A percentile compares a stretch with the other conserved stretches of the same genome.
Conservation (phyloP, 2,113 vertebrate genomes). For the Rhegmatorhina hoffmannsi region DNA sequence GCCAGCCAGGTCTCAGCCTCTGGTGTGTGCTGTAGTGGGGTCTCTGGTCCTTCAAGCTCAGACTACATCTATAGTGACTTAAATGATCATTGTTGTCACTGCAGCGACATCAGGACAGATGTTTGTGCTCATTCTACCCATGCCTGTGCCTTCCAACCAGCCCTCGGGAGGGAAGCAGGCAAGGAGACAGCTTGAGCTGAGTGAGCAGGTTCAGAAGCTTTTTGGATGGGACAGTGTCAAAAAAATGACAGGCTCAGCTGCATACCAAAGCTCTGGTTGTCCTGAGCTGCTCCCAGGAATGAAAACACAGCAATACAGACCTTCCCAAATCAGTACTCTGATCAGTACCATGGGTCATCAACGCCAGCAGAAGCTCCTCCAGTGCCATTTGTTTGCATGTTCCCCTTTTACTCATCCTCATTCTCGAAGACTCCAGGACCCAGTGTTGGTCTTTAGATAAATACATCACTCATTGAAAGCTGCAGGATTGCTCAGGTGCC, state of each 20-base stretch:
- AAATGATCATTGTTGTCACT: not conserved
- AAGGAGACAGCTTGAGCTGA: not conserved
- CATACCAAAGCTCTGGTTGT: not conserved
- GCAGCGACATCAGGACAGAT: not conserved
- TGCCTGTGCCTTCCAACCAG: not conserved
- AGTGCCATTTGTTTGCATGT: not conserved
- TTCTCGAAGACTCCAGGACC: not conserved
- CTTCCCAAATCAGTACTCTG: not conserved
- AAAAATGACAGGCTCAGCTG: slow-evolving; percentile 21
- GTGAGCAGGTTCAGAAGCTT: not conserved
- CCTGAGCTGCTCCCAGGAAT: not conserved
- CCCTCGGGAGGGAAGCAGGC: not conserved
- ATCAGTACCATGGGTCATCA: not conserved
- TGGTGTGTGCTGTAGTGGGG: not conserved
- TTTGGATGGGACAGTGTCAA: not conserved
- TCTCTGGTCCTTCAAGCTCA: not conserved
- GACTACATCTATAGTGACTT: not conserved
- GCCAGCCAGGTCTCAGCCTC: not conserved
- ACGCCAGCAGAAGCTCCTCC: not conserved
- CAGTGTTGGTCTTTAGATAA: not conserved
- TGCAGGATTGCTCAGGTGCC: not conserved
- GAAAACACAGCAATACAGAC: not conserved
- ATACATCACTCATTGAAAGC: not conserved
- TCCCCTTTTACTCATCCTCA: not conserved
- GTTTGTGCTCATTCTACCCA: not conserved